Conservation (phyloP, 2,113 vertebrate genomes). For the Gopherus evgoodei region DNA sequence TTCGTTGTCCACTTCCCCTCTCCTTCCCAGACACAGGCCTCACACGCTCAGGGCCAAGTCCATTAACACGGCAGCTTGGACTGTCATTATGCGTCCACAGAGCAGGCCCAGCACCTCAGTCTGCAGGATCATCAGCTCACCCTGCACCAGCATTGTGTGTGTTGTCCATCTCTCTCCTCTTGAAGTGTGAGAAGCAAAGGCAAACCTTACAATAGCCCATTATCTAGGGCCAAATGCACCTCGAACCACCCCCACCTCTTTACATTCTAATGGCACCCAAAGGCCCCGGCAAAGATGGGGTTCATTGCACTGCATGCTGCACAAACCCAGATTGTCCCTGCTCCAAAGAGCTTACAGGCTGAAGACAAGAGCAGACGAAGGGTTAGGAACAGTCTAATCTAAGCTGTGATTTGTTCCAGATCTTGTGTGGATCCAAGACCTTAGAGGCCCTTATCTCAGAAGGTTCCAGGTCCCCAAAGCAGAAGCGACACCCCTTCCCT, state of each 20-base stretch:
- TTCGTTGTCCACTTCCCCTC: background rate
- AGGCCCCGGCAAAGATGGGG: rapidly evolving
- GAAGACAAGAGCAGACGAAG: background rate
- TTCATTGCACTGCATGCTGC: rapidly evolving
- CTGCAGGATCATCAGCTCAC: background rate
- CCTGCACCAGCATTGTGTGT: too few relatives aligned
- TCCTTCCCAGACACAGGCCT: too few relatives aligned
- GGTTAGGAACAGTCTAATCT: background rate
- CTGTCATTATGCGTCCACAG: background rate
- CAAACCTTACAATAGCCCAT: background rate
- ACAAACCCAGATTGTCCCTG: background rate
- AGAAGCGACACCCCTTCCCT: background rate
- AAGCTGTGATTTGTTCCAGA: rapidly evolving
- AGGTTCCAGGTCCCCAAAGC: background rate
- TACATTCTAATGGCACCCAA: background rate
- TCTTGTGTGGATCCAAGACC: background rate
- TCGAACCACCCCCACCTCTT: background rate
- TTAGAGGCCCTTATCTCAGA: rapidly evolving
- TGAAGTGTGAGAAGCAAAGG: background rate
- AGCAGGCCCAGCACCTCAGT: too few relatives aligned
- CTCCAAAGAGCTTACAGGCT: background rate
- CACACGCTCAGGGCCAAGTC: too few relatives aligned
- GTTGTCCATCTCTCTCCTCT: too few relatives aligned
- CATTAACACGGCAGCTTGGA: background rate
- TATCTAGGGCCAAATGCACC: too few relatives aligned